phyloP scores from a whole-genome alignment of 30 jellyfish, hydroid and myxozoan species.

The Turritopsis dohrnii region DNA sequence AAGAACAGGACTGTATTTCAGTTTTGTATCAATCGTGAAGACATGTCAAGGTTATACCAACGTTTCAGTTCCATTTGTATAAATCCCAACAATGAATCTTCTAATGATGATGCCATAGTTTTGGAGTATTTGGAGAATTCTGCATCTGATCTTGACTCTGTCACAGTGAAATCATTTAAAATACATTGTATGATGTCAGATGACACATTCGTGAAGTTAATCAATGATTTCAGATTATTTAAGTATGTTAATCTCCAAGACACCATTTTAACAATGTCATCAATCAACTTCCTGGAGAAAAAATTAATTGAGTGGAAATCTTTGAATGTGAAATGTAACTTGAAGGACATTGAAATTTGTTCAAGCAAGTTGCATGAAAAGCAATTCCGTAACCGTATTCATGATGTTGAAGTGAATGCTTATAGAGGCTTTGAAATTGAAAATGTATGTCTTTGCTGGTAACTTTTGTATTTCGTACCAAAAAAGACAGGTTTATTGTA shows the following conservation, averaged over 20 bases:
- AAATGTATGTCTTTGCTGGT: too few species aligned
- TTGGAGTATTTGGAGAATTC: neutral
- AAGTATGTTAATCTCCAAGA: neutral
- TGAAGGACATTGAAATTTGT: neutral
- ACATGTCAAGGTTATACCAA: neutral
- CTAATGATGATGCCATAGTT: neutral
- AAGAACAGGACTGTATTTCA: too few species aligned
- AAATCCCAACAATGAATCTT: too few species aligned
- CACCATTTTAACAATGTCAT: neutral
- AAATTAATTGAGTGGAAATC: neutral
- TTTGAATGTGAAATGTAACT: neutral
- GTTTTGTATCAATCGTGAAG: too few species aligned
- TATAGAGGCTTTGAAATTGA: too few species aligned
- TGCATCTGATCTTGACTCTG: neutral
- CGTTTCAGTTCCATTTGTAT: neutral
- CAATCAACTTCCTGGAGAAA: neutral
- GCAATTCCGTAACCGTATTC: neutral
- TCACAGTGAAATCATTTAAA: neutral
- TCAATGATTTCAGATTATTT: neutral
- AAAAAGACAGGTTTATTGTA: too few species aligned
- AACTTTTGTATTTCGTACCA: too few species aligned
- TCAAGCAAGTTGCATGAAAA: neutral
- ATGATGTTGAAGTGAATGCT: neutral
- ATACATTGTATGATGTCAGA: neutral
- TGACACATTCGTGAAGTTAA: neutral